These are phyloP conservation scores for Nannoperca australis DNA, from an alignment of 2,797 vertebrate species.

Conservation along the genomic window DNA sequence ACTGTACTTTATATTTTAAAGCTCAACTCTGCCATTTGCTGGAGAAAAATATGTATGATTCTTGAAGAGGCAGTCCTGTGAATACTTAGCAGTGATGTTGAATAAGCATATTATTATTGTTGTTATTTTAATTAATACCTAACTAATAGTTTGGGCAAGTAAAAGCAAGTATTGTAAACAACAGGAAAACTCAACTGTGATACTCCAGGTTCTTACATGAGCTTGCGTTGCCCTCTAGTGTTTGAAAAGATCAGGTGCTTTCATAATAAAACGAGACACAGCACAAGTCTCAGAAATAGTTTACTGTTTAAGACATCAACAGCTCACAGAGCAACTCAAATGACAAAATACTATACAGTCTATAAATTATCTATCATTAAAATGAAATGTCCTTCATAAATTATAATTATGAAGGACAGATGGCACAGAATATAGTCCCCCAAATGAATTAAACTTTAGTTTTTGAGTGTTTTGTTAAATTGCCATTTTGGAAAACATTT, in stretches of 20 bases:
- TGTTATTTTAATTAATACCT: background rate
- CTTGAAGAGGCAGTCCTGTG: background rate
- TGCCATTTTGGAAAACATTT: slow-evolving; percentile 8
- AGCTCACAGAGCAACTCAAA: slow-evolving; percentile 34
- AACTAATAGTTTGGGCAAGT: background rate
- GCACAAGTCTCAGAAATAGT: slow-evolving; percentile 11
- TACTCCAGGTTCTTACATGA: background rate
- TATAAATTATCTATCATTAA: slow-evolving; percentile 4
- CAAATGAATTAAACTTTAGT: background rate
- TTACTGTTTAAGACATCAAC: slow-evolving; percentile 37
- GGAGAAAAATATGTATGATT: slow-evolving; percentile 14
- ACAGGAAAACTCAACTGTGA: background rate
- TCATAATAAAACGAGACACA: slow-evolving; percentile 4
- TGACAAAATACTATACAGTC: slow-evolving; percentile 23
- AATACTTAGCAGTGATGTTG: background rate
- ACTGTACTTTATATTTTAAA: background rate
- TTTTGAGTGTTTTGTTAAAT: background rate
- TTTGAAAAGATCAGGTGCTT: background rate
- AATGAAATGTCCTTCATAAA: slow-evolving; percentile 41
- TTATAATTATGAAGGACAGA: too few species aligned
- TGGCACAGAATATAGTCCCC: slow-evolving; percentile 48
- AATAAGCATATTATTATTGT: background rate
- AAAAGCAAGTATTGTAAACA: background rate
- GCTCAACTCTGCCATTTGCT: slow-evolving; percentile 46
- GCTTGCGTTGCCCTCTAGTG: slow-evolving; percentile 66